Percentiles rank a stretch among this genome's conserved stretches.
Evolutionary conservation across 2,797 vertebrate genomes (phyloP).

Genomic region (Eupleurogrammus muticus): DNA sequence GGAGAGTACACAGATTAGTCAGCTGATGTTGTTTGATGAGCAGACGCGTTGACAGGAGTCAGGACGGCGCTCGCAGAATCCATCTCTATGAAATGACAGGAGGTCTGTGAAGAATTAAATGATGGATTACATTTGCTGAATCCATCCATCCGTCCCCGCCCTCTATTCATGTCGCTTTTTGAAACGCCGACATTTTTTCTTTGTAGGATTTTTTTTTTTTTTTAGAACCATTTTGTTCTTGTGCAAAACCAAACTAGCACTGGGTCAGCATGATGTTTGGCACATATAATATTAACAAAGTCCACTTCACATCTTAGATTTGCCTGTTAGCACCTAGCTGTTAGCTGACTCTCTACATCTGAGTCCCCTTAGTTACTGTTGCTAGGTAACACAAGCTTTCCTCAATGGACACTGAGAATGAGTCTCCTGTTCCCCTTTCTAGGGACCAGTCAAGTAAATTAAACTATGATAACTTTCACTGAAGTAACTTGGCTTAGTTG

Average conservation of each 20-base stretch:
- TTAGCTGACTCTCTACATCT: too few relatives aligned
- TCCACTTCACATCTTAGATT: not conserved
- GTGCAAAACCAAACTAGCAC: not conserved
- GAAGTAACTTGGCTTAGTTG: too few relatives aligned
- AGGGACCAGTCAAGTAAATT: too few relatives aligned
- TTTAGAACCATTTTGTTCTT: not conserved
- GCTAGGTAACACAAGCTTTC: too few relatives aligned
- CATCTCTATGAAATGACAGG: slow-evolving; percentile 28
- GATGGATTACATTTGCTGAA: slow-evolving; percentile 25
- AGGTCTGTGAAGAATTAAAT: slow-evolving; percentile 26
- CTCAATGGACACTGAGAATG: too few relatives aligned
- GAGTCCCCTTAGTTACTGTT: too few relatives aligned
- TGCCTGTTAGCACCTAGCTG: too few relatives aligned
- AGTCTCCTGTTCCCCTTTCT: too few relatives aligned
- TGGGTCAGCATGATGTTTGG: too few relatives aligned
- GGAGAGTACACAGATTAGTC: slow-evolving; percentile 63
- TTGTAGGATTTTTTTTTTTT: not conserved
- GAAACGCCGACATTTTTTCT: not conserved
- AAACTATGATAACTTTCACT: too few relatives aligned
- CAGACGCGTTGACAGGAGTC: slow-evolving; percentile 32
- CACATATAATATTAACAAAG: too few relatives aligned
- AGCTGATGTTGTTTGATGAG: slow-evolving; percentile 56
- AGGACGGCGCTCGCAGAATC: slow-evolving; percentile 26
- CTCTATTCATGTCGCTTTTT: not conserved
- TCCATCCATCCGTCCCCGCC: slow-evolving; percentile 3